Evolutionary conservation across 2,113 vertebrate genomes (phyloP), one percentile per base, ranked within the genome.

Genomic region (Artemisiospiza belli): DNA sequence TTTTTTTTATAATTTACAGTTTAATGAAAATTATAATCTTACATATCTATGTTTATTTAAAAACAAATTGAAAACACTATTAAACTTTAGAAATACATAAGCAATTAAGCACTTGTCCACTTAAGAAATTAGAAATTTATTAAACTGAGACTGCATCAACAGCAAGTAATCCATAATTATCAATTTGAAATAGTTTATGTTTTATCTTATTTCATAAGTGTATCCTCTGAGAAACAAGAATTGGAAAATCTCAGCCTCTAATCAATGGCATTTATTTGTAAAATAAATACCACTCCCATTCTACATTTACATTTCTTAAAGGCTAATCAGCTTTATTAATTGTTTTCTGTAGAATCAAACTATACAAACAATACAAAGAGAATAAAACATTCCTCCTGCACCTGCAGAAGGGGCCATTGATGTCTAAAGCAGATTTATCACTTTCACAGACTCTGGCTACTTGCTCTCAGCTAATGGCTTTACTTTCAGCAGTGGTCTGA

Each of bases 351-450:
- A 83, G 62, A 68, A 22, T 90, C 27, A 78, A 78, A 79, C 35
- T 67, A 43, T 43, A 43, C 41, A 43, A 43, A 51, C 30, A 81
- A 78, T 16, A 78, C 1, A 0, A 78, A 81, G 25, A 88, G 49
- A 88, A 69, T 19, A 83, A 66, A 85, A 88, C 51, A 80, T 83
- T 76, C 63, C 27, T 51, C 37, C 70, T 69, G 72, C 54, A 86
- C 55, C 67, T 96, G 85, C 72, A 92, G 44, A 73, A 94, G 24
- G 28, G 19, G 28, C 47, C 30, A 74, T 4, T 86, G 59, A 92
- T 43, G 21, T 80, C 68, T 78, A 94, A 81, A 74, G 21, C 30
- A 86, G 67, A 90, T 93, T 83, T 85, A 94, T 73, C 63, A 86
- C 55, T 51, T 93, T 44, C 9, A 22, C 51, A 70, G 58, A 86